phyloP scores from a whole-genome alignment of 64 coral and sea anemone genomes.

The Platygyra sinensis region DNA sequence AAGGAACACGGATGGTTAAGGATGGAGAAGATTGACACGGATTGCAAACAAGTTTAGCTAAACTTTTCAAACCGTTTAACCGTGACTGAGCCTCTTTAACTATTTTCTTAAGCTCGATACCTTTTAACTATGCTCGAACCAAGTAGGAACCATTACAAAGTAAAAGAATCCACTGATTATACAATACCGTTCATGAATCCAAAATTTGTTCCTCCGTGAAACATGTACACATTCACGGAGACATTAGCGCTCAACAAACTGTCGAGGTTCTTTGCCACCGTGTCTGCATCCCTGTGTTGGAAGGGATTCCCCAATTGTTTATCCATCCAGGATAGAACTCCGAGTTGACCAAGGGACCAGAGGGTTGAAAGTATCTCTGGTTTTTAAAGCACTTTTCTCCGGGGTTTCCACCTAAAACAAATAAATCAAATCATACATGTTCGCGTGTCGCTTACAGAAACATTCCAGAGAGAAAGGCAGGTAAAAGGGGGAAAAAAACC shows the following conservation, averaged over 20 bases:
- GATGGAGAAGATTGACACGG: too few species aligned
- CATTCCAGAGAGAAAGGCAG: too few species aligned
- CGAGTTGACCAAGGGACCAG: slow-evolving; percentile 21
- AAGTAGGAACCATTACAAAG: too few species aligned
- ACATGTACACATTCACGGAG: slow-evolving; percentile 79
- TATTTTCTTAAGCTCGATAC: too few species aligned
- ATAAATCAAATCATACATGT: neutral
- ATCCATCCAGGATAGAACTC: slow-evolving; percentile 69
- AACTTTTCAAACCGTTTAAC: too few species aligned
- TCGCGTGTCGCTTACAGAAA: neutral
- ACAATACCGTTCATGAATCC: slow-evolving; percentile 65
- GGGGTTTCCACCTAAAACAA: neutral
- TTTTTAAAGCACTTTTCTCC: neutral
- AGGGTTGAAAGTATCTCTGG: slow-evolving; percentile 3
- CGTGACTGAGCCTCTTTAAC: too few species aligned
- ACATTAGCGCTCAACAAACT: slow-evolving; percentile 41
- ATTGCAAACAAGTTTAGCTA: too few species aligned
- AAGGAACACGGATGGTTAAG: too few species aligned
- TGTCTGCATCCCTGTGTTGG: slow-evolving; percentile 35
- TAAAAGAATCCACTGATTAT: neutral
- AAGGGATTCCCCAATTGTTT: slow-evolving; percentile 59
- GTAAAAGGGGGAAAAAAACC: too few species aligned
- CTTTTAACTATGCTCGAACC: too few species aligned
- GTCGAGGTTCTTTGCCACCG: slow-evolving; percentile 51
- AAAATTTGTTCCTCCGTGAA: slow-evolving; percentile 76